phyloP scores from a whole-genome alignment of 2,888 invertebrate genomes.

The Lasioglossum marginatum region DNA sequence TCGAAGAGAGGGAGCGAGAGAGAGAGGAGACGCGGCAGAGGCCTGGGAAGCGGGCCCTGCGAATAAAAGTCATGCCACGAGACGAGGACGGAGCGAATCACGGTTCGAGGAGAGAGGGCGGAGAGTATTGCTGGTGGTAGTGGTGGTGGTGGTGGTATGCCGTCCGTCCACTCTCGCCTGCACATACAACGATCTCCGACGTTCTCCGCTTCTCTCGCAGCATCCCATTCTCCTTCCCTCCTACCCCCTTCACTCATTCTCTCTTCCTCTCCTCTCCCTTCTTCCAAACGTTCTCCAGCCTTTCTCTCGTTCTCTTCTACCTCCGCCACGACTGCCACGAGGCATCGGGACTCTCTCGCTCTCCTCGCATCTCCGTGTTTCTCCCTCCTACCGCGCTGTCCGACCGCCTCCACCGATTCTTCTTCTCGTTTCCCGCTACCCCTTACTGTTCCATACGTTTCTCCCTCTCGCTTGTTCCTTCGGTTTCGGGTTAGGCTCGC shows the following conservation, averaged over 20 bases:
- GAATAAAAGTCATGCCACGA: constrained; percentile 78
- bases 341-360: background rate
- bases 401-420: constrained; percentile 33
- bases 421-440: constrained; percentile 17
- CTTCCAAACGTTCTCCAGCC: constrained; percentile 8
- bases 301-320: constrained; percentile 6
- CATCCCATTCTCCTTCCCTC: constrained; percentile 68
- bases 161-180: constrained; percentile 84
- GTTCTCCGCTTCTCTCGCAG: constrained; percentile 61
- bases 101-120: constrained; percentile 9
- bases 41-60: constrained; percentile 69
- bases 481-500: background rate
- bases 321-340: background rate
- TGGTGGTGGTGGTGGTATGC: constrained; percentile 82
- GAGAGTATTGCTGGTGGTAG: constrained; percentile 64
- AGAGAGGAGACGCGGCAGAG: constrained; percentile 1
- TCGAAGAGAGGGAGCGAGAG: constrained; percentile 16
- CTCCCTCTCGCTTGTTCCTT: background rate
- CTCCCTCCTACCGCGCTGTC: background rate
- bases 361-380: background rate
- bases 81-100: constrained; percentile 36
- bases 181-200: constrained; percentile 43
- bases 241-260: background rate
- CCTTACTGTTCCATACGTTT: background rate
- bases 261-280: constrained; percentile 7